A percentile compares a stretch with the other conserved stretches of the same genome.
Conservation (phyloP, 2,113 vertebrate genomes). For the Propithecus coquereli region DNA sequence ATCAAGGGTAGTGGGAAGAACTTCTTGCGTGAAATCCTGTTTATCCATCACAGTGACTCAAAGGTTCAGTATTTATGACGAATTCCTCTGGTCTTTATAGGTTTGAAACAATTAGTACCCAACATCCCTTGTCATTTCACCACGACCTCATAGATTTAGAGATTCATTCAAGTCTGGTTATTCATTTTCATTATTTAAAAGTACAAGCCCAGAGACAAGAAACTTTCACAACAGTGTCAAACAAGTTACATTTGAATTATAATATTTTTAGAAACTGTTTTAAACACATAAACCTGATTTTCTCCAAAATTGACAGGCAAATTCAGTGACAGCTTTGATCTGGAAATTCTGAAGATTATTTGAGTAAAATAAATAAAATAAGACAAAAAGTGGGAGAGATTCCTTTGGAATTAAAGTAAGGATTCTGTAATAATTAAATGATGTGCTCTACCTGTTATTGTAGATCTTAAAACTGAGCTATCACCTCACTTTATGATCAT, state of each 20-base stretch:
- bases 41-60: neutral
- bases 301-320: neutral
- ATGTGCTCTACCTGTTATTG: neutral
- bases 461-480: neutral
- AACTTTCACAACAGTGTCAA: neutral
- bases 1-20: neutral
- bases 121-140: neutral
- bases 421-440: neutral
- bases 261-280: conserved; percentile 8
- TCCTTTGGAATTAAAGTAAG: neutral
- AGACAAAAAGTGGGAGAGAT: neutral
- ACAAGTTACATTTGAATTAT: neutral
- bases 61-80: neutral
- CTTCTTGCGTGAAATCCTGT: neutral
- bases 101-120: neutral
- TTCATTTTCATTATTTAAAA: neutral
- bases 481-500: neutral
- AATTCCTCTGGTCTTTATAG: neutral
- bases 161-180: neutral
- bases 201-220: neutral
- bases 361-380: neutral
- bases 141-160: neutral
- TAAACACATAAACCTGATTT: neutral
- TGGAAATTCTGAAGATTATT: neutral
- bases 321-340: neutral